These are phyloP conservation scores for Petrolisthes cinctipes DNA, from an alignment of 2,888 invertebrate genomes.

Conservation along the genomic window DNA sequence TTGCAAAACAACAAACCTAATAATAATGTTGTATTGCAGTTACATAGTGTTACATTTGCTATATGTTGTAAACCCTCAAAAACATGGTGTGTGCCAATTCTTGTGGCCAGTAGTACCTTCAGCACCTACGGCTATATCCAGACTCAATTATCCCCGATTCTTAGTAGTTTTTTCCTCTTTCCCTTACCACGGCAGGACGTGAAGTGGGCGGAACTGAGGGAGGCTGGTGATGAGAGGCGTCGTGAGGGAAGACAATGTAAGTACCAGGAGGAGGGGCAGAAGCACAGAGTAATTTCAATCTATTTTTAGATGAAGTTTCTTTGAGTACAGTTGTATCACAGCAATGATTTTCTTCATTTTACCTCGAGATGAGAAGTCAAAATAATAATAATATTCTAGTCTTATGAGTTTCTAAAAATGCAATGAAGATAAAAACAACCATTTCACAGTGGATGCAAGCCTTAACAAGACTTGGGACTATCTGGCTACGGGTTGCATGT, in stretches of 20 bases:
- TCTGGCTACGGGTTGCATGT: slow-evolving; percentile 8
- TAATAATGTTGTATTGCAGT: too few relatives aligned
- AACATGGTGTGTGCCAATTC: too few relatives aligned
- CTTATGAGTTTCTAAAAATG: too few relatives aligned
- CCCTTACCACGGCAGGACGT: slow-evolving; percentile 16
- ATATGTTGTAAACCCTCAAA: too few relatives aligned
- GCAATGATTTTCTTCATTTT: too few relatives aligned
- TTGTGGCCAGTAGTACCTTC: background rate
- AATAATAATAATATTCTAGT: too few relatives aligned
- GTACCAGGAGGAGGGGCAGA: background rate
- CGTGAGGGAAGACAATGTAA: slow-evolving; percentile 30
- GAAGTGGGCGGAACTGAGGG: slow-evolving; percentile 27
- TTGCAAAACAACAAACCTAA: too few relatives aligned
- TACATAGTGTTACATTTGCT: too few relatives aligned
- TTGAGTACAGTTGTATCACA: too few relatives aligned
- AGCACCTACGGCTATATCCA: background rate
- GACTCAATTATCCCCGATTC: background rate
- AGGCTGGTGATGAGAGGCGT: slow-evolving; percentile 17
- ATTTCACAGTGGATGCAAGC: too few relatives aligned
- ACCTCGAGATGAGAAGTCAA: too few relatives aligned
- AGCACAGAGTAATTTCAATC: slow-evolving; percentile 28
- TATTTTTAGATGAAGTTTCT: slow-evolving; percentile 11
- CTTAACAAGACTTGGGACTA: background rate
- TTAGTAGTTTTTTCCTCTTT: slow-evolving; percentile 20
- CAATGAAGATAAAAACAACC: too few relatives aligned